Percentiles rank a stretch among this genome's conserved stretches.
Evolutionary conservation across 2,113 vertebrate genomes (phyloP).

Genomic region (Caretta caretta): DNA sequence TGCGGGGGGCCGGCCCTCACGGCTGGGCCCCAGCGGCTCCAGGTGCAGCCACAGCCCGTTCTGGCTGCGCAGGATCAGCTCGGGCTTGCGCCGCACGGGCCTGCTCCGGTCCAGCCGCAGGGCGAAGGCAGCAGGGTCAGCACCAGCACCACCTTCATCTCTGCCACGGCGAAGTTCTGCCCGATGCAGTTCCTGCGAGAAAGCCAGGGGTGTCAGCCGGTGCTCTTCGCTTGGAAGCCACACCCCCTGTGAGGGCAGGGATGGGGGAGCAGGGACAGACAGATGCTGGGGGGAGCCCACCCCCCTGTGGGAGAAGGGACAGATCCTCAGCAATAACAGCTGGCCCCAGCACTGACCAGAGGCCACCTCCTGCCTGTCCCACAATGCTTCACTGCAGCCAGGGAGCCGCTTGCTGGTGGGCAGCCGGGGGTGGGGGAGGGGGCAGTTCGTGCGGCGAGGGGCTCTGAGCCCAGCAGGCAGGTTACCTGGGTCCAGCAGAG

Average conservation of each 20-base stretch:
- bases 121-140: constrained; percentile 86
- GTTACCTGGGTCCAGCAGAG: constrained; percentile 91
- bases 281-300: neutral
- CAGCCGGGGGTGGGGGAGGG: neutral
- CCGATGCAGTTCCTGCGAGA: constrained; percentile 91
- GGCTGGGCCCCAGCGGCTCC: constrained; percentile 67
- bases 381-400: neutral
- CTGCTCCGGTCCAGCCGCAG: constrained; percentile 71
- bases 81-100: constrained; percentile 81
- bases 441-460: neutral
- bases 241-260: neutral
- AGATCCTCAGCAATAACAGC: neutral
- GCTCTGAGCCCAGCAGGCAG: fast-evolving
- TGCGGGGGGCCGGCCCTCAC: neutral
- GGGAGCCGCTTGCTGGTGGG: neutral
- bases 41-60: constrained; percentile 86
- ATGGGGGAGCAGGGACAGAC: neutral
- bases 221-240: neutral
- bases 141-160: constrained; percentile 87
- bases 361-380: neutral
- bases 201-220: fast-evolving
- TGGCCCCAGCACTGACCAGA: neutral
- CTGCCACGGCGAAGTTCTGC: constrained; percentile 92
- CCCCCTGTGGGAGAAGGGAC: neutral
- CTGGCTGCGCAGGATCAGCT: constrained; percentile 86